Conservation (phyloP, 2,113 vertebrate genomes). For the Bungarus multicinctus region DNA sequence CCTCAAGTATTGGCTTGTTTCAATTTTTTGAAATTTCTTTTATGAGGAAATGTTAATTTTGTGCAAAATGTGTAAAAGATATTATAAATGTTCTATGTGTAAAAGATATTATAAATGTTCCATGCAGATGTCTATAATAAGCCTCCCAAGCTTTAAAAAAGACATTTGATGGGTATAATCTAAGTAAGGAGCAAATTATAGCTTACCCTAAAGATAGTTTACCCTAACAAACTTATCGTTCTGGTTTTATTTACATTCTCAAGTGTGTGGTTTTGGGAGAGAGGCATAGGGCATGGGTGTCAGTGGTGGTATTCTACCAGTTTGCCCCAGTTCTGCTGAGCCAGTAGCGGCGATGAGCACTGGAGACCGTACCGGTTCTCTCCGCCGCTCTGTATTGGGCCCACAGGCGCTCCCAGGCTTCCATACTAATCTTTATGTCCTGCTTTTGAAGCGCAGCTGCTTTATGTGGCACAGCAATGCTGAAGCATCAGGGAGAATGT, state of each 20-base stretch:
- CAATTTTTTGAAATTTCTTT: neutral
- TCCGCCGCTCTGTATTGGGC: too few relatives aligned
- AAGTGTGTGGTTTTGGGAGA: neutral
- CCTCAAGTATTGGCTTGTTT: neutral
- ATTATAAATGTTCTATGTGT: neutral
- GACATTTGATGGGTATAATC: neutral
- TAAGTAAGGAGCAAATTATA: neutral
- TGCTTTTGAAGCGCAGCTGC: too few relatives aligned
- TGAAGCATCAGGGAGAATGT: too few relatives aligned
- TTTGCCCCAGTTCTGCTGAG: too few relatives aligned
- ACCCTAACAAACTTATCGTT: neutral
- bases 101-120: neutral
- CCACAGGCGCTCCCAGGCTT: too few relatives aligned
- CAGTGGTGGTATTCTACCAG: too few relatives aligned
- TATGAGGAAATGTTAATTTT: neutral
- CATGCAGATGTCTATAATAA: neutral
- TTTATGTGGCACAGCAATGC: too few relatives aligned
- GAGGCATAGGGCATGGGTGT: neutral
- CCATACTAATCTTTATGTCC: too few relatives aligned
- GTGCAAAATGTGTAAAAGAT: neutral
- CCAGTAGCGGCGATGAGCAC: too few relatives aligned
- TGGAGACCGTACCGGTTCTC: too few relatives aligned
- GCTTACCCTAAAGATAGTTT: neutral
- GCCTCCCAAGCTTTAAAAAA: neutral
- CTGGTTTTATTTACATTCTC: neutral